These are phyloP conservation scores for Acrobeloides nanus DNA, from an alignment of 2,888 invertebrate species.

Conservation along the genomic window DNA sequence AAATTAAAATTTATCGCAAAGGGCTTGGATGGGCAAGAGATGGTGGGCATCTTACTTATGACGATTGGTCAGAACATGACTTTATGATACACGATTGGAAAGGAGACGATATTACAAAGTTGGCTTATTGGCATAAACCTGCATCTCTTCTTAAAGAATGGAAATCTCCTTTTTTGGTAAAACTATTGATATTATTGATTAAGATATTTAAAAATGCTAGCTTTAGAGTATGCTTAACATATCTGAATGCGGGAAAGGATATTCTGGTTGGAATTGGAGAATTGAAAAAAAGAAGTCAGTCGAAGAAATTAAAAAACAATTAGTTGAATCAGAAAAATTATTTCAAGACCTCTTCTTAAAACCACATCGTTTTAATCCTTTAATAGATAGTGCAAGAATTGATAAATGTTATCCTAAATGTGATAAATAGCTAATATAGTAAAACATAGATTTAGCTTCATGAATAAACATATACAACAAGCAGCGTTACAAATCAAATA, in stretches of 20 bases:
- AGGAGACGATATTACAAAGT: conserved; percentile 9
- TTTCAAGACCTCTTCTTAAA: too few relatives aligned
- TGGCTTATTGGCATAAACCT: too few relatives aligned
- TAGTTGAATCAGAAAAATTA: conserved; percentile 16
- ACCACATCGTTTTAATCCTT: too few relatives aligned
- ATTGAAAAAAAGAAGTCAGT: conserved; percentile 12
- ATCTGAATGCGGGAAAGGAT: conserved; percentile 22
- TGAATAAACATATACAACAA: too few relatives aligned
- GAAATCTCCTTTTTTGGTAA: conserved; percentile 24
- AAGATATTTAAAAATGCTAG: too few relatives aligned
- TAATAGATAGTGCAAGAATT: too few relatives aligned
- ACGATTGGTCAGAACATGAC: conserved; percentile 19
- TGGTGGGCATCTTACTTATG: conserved; percentile 23
- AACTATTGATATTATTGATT: too few relatives aligned
- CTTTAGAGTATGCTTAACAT: conserved; percentile 21
- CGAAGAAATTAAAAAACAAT: conserved; percentile 9
- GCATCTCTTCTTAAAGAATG: too few relatives aligned
- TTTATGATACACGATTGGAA: conserved; percentile 32
- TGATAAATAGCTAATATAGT: too few relatives aligned
- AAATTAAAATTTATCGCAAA: conserved; percentile 16
- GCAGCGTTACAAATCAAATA: too few relatives aligned
- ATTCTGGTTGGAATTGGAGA: conserved; percentile 25
- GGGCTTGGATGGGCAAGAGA: conserved; percentile 27
- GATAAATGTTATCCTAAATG: too few relatives aligned
- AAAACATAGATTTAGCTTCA: too few relatives aligned